Base-by-base conservation (phyloP, 2,797 vertebrate genomes). In the Phaenicophaeus curvirostris region DNA sequence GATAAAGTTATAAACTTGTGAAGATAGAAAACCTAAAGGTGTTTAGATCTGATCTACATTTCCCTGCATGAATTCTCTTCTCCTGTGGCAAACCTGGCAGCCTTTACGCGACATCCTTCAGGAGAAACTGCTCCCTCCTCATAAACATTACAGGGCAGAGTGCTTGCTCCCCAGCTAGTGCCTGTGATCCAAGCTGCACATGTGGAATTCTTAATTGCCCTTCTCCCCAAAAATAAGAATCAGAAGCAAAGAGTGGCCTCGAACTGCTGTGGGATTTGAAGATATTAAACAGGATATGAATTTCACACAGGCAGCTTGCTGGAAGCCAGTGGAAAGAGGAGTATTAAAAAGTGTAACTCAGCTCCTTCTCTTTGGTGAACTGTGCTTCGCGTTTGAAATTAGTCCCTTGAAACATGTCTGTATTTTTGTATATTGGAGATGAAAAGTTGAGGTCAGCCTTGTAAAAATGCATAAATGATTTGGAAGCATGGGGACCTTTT, bases 221-320 rank as follows among this genome's bases (percentile, higher is more conserved):
- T 81, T 81, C 67, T 84, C 68, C 25, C 4, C 39, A 33, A 59
- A 75, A 27, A 0, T 48, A 51, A 91, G 65, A 66, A 18, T 6
- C 39, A 71, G 76, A 17, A 55, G 69, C 54, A 71, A 39, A 51
- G 37, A 30, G 31, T 0, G 4, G 65, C 25, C 48, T 59, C 1
- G 16, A 25, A 14, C 33, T 58, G 39, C 44, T 59, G 21, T 15
- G 72, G 90, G 77, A 74, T 87, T 91, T 85, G 87, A 44, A 77
- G 91, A 67, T 84, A 77, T 2, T 72, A 86, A 88, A 77, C 73
- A 93, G 89, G 89, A 92, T 91, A 71, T 90, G 96, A 95, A 81
- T 95, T 90, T 71, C 73, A 61, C 0, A 0, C 71, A 42, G 37
- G 39, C 42, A 30, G 50, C 89, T 89, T 79, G 76, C 83, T 71